Base-by-base conservation (phyloP, 2,888 invertebrate genomes). In the Chelonus formosanus region DNA sequence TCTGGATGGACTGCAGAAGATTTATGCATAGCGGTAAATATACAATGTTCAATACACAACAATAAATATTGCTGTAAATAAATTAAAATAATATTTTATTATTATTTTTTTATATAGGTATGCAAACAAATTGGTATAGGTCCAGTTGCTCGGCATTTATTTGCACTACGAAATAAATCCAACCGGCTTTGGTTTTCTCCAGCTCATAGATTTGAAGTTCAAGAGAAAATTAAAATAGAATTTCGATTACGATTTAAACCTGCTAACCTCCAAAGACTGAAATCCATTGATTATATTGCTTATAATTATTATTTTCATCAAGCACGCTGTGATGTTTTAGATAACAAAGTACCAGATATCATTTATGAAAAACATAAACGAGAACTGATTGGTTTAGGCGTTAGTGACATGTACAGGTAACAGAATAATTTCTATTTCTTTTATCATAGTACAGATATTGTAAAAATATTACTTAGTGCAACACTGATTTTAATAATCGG, bases 291-390 rank as follows among this genome's bases (percentile, higher is more conserved):
- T 84, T 84, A 86, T 56, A 88, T 88, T 63, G 92, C 95, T 1
- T 95, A 93, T 80, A 90, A 94, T 76, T 96, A 95, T 83, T 92
- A 92, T 79, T 96, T 93, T 80, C 90, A 91, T 83, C 96, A 95
- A 89, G 92, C 91, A 53, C 87, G 94, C 40, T 87, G 88, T 78
- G 96, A 96, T 87, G 91, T 96, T 54, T 87, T 94, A 67, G 89
- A 91, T 63, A 92, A 92, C 78, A 90, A 89, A 78, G 91, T 96
- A 70, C 88, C 91, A 5, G 94, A 94, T 80, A 90, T 94, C 67
- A 88, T 90, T 68, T 93, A 92, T 83, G 92, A 93, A 61, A 90
- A 90, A 67, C 89, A 91, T 75, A 91, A 91, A 79, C 88, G 90
- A 67, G 91, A 94, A 83, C 87, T 95, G 2, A 86, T 95, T 63